These are phyloP conservation scores for Blastobasis adustella DNA, from an alignment of 2,888 invertebrate genomes.

Conservation along the genomic window DNA sequence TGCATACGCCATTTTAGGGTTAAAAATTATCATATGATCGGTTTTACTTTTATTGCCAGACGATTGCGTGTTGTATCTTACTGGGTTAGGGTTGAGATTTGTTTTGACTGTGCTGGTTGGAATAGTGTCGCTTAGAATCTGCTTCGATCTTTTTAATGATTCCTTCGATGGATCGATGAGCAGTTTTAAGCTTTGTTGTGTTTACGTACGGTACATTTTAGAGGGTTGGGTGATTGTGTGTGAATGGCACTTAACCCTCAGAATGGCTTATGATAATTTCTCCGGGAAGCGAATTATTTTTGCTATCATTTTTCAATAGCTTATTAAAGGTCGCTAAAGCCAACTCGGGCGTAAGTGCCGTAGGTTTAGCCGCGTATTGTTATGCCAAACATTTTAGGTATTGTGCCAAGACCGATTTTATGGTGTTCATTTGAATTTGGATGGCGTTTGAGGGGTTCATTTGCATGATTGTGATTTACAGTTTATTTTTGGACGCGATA, in stretches of 20 bases:
- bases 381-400: slow-evolving; percentile 38
- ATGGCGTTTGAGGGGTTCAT: slow-evolving; percentile 54
- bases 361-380: slow-evolving; percentile 44
- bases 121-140: slow-evolving; percentile 24
- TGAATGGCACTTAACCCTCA: slow-evolving; percentile 48
- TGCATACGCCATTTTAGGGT: slow-evolving; percentile 67
- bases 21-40: slow-evolving; percentile 48
- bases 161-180: not conserved
- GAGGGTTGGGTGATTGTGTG: slow-evolving; percentile 21
- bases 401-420: slow-evolving; percentile 66
- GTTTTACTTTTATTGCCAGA: slow-evolving; percentile 9
- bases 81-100: slow-evolving; percentile 14
- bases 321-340: slow-evolving; percentile 58
- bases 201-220: slow-evolving; percentile 17
- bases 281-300: slow-evolving; percentile 56
- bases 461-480: slow-evolving; percentile 72
- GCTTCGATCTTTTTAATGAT: slow-evolving; percentile 36
- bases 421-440: slow-evolving; percentile 64
- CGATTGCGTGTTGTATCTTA: slow-evolving; percentile 25
- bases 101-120: slow-evolving; percentile 3
- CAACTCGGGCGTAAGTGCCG: slow-evolving; percentile 58
- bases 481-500: slow-evolving; percentile 39
- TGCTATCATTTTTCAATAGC: slow-evolving; percentile 75
- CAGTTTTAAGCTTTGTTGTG: slow-evolving; percentile 5
- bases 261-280: slow-evolving; percentile 65